Evolutionary conservation across 1,140 invertebrate species (phyloP), one percentile per base, ranked within the genome.

Genomic region (Drosophila miranda): DNA sequence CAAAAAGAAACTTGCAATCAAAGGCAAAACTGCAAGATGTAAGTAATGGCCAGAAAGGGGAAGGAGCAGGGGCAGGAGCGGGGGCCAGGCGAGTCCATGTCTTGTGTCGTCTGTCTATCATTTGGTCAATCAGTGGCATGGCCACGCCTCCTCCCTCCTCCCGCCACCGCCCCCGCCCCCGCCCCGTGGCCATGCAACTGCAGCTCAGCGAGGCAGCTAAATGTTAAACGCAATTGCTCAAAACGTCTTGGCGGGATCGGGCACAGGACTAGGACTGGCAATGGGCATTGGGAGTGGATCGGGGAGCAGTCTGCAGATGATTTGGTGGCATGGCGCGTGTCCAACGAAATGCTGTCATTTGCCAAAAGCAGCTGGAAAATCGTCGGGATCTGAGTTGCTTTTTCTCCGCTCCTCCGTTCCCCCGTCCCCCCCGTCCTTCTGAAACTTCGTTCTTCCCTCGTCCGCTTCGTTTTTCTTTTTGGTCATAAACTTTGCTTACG

Each of bases 401-500:
- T 30, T 53, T 44, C 46, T 52, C 11, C 14, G 4, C n/a, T 44
- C 11, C 6, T 42, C 11, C n/a, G n/a, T n/a, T n/a, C 9, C 14
- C 41, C 55, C 62, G 46, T 16, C 68, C 66, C 50, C 63, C 13
- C 41, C 26, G 26, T 26, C 23, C 5, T 5, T 26, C 30, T 78
- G 19, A 8, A 67, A 41, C 52, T 72, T 21, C 59, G 16, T 49
- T 70, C 41, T 21, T 48, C 34, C 19, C 52, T 74, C 46, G 52
- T 64, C 44, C 55, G 48, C 49, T 54, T 68, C 72, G 44, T 74
- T 79, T 76, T 67, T 58, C 60, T 72, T 75, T 74, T 81, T 75
- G 82, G 77, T 62, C 74, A 89, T 89, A 84, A 89, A 89, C 77
- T 81, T 80, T 80, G 84, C 84, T 89, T 89, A 89, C 84, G 84